Evolutionary conservation across 2,888 invertebrate genomes (phyloP).

Genomic region (Luperina testacea): DNA sequence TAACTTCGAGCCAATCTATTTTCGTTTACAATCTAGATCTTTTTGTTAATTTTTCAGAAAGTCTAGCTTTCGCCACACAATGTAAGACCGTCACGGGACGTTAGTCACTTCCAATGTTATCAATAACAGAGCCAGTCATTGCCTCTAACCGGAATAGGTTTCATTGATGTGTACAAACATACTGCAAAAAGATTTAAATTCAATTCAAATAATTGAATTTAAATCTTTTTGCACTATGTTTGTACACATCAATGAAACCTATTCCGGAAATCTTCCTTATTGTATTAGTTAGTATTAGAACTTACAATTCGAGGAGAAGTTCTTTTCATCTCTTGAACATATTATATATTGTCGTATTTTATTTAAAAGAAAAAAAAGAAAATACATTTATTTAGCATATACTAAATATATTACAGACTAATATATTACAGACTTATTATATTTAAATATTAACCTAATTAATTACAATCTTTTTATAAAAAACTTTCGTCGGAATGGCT

Average conservation of each 20-base stretch:
- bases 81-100: background rate
- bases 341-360: background rate
- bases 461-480: background rate
- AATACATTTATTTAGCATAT: no score
- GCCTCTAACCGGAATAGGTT: constrained; percentile 15
- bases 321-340: constrained; percentile 5
- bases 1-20: background rate
- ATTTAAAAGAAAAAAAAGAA: no score
- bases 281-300: no score
- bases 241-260: no score
- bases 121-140: constrained; percentile 30
- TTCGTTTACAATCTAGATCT: constrained; percentile 6
- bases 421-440: no score
- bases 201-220: no score
- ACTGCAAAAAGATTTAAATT: constrained; percentile 3
- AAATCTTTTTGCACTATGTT: no score
- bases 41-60: constrained; percentile 17
- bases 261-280: no score
- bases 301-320: no score
- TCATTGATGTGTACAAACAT: constrained; percentile 24
- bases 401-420: no score
- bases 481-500: background rate
- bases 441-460: background rate
- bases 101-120: constrained; percentile 12
- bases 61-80: constrained; percentile 37